Evolutionary conservation across 64 coral and sea anemone genomes (phyloP).

Genomic region (Exaiptasia diaphana): DNA sequence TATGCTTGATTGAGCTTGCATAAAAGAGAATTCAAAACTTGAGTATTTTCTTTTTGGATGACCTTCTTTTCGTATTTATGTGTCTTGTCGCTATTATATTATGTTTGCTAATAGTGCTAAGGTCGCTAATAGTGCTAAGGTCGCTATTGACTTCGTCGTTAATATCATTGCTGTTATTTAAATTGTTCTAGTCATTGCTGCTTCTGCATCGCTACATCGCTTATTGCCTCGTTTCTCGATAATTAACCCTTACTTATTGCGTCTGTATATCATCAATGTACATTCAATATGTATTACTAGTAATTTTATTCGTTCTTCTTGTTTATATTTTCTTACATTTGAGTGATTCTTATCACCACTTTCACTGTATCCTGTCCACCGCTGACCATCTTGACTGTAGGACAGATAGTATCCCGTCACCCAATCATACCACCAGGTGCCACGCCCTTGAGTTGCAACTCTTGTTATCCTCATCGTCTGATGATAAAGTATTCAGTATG

Average conservation of each 20-base stretch:
- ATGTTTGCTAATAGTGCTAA: too few relatives aligned
- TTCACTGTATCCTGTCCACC: conserved; percentile 42
- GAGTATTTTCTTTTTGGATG: too few relatives aligned
- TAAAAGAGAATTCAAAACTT: too few relatives aligned
- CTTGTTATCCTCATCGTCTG: conserved; percentile 25
- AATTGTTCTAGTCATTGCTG: neutral
- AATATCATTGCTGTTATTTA: neutral
- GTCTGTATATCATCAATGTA: neutral
- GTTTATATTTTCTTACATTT: conserved; percentile 10
- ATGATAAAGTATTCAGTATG: neutral
- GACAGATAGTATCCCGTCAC: conserved; percentile 47
- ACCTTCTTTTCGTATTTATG: too few relatives aligned
- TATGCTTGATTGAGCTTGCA: too few relatives aligned
- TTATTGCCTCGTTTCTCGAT: neutral
- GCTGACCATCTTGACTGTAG: conserved; percentile 71
- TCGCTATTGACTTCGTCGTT: neutral
- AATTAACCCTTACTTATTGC: neutral
- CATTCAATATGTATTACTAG: neutral
- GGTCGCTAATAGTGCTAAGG: too few relatives aligned
- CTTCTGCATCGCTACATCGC: neutral
- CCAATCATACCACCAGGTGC: neutral
- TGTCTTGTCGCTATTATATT: too few relatives aligned
- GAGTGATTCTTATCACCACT: conserved; percentile 38
- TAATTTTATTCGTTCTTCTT: neutral
- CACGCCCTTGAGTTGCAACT: conserved; percentile 21